Conservation (phyloP, 2,888 invertebrate species). For the Trissolcus brochymenae region DNA sequence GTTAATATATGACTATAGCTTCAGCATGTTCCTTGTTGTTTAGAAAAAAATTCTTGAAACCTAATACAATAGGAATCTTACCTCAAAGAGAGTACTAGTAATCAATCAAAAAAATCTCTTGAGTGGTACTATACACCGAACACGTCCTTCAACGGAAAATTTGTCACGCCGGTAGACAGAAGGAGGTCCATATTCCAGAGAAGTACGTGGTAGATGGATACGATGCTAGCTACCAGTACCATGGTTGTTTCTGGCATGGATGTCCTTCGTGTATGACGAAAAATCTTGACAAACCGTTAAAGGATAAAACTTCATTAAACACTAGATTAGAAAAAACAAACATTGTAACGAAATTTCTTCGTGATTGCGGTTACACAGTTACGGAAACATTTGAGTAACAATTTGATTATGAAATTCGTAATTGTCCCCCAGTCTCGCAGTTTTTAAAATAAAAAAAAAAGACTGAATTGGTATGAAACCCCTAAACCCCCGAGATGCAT, state of each 20-base stretch:
- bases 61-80: too few species aligned
- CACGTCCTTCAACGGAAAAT: background rate
- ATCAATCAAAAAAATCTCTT: too few species aligned
- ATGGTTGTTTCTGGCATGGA: conserved; percentile 8
- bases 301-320: background rate
- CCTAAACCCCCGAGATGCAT: background rate
- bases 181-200: background rate
- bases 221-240: background rate
- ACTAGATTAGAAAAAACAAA: background rate
- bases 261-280: background rate
- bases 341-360: background rate
- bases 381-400: conserved; percentile 3
- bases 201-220: background rate
- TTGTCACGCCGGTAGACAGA: background rate
- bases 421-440: too few species aligned
- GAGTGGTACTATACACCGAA: too few species aligned
- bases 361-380: background rate
- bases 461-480: background rate
- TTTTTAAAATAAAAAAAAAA: too few species aligned
- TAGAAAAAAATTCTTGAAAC: too few species aligned
- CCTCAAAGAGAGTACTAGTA: too few species aligned
- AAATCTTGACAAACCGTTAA: background rate
- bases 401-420: background rate
- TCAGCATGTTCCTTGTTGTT: too few species aligned
- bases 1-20: too few species aligned